A percentile compares a stretch with the other conserved stretches of the same genome.
Evolutionary conservation across 1,140 invertebrate species (phyloP).

Genomic region (Cydia fagiglandana): DNA sequence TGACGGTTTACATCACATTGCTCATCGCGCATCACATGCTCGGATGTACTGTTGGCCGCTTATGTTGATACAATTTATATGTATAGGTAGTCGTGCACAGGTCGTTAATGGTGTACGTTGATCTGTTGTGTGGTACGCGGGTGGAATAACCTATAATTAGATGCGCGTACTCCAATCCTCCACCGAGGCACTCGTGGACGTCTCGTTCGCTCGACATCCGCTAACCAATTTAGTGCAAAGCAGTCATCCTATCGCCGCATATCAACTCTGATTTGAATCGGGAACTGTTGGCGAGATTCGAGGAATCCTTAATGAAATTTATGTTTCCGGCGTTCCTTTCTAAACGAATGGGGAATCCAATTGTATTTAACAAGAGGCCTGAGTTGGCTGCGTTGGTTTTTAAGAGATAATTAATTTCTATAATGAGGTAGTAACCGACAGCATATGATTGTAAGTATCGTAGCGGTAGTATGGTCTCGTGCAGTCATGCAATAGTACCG

Average conservation of each 20-base stretch:
- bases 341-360: not conserved
- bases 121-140: conserved; percentile 64
- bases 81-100: conserved; percentile 53
- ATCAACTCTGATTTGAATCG: not conserved
- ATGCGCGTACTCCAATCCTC: conserved; percentile 67
- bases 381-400: too few species aligned
- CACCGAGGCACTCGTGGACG: conserved; percentile 56
- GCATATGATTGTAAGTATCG: conserved; percentile 37
- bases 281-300: conserved; percentile 11
- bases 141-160: conserved; percentile 76
- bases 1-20: conserved; percentile 51
- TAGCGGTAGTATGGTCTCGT: conserved; percentile 47
- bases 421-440: not conserved
- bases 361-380: too few species aligned
- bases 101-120: conserved; percentile 67
- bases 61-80: conserved; percentile 35
- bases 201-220: conserved; percentile 55
- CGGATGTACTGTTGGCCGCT: conserved; percentile 28
- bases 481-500: conserved; percentile 59
- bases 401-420: not conserved
- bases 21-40: conserved; percentile 29
- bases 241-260: conserved; percentile 33
- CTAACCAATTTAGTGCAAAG: conserved; percentile 45
- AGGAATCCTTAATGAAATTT: conserved; percentile 36
- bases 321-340: conserved; percentile 39